Percentiles rank a stretch among this genome's conserved stretches.
These are phyloP conservation scores for Aphelenchoides fujianensis DNA, from an alignment of 1,140 invertebrate genomes.

Conservation along the genomic window DNA sequence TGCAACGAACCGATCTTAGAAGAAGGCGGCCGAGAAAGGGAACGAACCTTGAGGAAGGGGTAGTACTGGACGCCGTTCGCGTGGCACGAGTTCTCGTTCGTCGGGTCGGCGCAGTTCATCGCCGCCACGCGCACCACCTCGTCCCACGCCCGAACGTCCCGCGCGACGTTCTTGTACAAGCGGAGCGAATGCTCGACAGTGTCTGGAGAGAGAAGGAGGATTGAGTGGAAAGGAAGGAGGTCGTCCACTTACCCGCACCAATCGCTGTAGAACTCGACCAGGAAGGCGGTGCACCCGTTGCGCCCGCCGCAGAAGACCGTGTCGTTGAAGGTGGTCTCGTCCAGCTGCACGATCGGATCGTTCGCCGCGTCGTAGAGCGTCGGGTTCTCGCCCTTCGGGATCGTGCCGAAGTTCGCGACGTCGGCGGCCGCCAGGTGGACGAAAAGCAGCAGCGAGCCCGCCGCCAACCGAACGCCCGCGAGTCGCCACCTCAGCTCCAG, in stretches of 20 bases:
- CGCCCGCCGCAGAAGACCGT: slow-evolving; percentile 50
- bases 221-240: neutral
- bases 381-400: slow-evolving; percentile 58
- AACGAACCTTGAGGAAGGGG: slow-evolving; percentile 51
- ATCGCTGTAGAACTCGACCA: slow-evolving; percentile 61
- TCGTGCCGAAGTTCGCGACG: slow-evolving; percentile 45
- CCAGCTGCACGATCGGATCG: slow-evolving; percentile 55
- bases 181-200: slow-evolving; percentile 40
- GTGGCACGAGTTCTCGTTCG: slow-evolving; percentile 53
- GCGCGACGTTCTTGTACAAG: slow-evolving; percentile 53
- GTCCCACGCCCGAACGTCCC: slow-evolving; percentile 49
- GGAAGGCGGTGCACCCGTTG: slow-evolving; percentile 46
- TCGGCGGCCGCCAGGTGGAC: slow-evolving; percentile 18
- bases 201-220: neutral
- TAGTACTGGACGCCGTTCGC: slow-evolving; percentile 55
- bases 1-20: slow-evolving; percentile 31
- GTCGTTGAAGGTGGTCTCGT: slow-evolving; percentile 59
- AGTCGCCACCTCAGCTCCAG: slow-evolving; percentile 1
- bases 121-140: slow-evolving; percentile 54
- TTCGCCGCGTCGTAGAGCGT: slow-evolving; percentile 53
- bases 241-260: slow-evolving; percentile 56
- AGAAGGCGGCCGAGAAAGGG: neutral
- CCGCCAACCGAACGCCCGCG: neutral
- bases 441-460: slow-evolving; percentile 21
- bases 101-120: slow-evolving; percentile 60